Evolutionary conservation across 2,888 invertebrate genomes (phyloP), one percentile per base, ranked within the genome.

Genomic region (Hanleya hanleyi): DNA sequence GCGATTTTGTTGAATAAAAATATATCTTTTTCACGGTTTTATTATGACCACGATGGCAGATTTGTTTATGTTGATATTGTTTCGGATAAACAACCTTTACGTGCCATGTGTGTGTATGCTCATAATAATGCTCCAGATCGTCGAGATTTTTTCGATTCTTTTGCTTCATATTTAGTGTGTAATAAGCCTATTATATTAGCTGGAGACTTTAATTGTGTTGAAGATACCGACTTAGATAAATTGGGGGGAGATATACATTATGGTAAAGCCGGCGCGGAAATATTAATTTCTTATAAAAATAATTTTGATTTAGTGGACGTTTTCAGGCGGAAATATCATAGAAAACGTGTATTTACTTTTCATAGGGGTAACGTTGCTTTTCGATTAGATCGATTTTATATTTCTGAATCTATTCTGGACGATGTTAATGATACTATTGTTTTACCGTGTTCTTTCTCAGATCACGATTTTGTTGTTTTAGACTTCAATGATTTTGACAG

Each of bases 201-300:
- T 57, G 76, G 76, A 15, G 76, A 76, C 61, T 76, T 71, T 64
- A 76, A 76, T 62, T 76, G 64, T 61, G 69, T 76, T 49, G 65
- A 62, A 26, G 69, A 73, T 61, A 35, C 70, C 9, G 29, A 33
- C 0, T 32, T 73, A 0, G 71, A 76, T 37, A 73, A 73, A 66
- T n/a, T 74, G 18, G 74, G 77, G 22, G 74, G 74, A 18, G 67
- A 68, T 41, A 32, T 49, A 29, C 49, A 71, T 26, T 33, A 51
- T 32, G 69, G 71, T 26, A 51, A 51, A 9, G 41, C 33, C 15
- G 73, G 57, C 1, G 18, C 67, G 22, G 61, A 69, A 33, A 62
- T 50, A n/a, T 71, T 76, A 35, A 69, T 50, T 36, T 26, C 26
- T 2, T 49, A 74, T 29, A 64, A 66, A 36, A 51, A 71, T 18